phyloP scores from a whole-genome alignment of 1,140 invertebrate species.

The Batillaria attramentaria region DNA sequence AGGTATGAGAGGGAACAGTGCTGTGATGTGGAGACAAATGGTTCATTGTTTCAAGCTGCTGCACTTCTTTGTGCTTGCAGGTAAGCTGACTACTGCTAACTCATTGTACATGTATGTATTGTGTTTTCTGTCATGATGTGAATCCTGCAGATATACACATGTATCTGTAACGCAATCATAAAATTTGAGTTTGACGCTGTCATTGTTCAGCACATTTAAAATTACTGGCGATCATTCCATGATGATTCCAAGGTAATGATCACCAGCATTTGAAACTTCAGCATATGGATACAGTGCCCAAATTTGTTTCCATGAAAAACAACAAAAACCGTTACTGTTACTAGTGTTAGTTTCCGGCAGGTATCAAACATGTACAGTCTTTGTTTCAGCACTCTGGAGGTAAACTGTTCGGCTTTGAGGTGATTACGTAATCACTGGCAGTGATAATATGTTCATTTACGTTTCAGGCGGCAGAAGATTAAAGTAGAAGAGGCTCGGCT shows the following conservation, averaged over 20 bases:
- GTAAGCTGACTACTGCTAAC: constrained; percentile 29
- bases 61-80: constrained; percentile 49
- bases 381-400: too few relatives aligned
- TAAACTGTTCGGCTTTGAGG: too few relatives aligned
- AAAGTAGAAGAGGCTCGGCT: constrained; percentile 46
- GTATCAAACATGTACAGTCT: too few relatives aligned
- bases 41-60: constrained; percentile 47
- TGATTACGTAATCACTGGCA: too few relatives aligned
- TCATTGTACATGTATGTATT: background rate
- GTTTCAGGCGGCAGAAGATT: constrained; percentile 40
- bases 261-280: too few relatives aligned
- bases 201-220: background rate
- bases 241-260: too few relatives aligned
- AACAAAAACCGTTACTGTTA: too few relatives aligned
- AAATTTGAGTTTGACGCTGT: background rate
- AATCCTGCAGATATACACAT: too few relatives aligned
- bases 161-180: background rate
- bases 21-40: constrained; percentile 48
- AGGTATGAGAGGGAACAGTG: constrained; percentile 32
- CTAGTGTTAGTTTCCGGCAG: too few relatives aligned
- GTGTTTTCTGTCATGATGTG: background rate
- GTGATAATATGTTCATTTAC: background rate
- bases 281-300: background rate
- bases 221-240: too few relatives aligned
- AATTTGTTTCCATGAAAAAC: too few relatives aligned